Evolutionary conservation across 2,888 invertebrate genomes (phyloP).

Genomic region (Campoplex capitator): DNA sequence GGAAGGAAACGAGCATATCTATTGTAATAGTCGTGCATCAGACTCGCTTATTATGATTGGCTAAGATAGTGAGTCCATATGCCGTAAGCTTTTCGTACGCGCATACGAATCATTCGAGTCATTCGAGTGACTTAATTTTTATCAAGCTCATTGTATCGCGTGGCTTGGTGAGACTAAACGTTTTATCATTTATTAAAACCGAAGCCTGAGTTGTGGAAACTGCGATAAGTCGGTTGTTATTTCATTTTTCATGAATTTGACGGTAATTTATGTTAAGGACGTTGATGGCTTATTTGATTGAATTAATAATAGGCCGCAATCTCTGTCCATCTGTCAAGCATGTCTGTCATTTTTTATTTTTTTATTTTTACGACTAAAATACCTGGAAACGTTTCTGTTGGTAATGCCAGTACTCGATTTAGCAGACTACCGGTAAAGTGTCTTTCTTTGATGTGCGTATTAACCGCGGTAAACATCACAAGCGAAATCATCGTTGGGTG

Average conservation of each 20-base stretch:
- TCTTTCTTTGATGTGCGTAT: conserved; percentile 8
- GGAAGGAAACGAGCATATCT: conserved; percentile 76
- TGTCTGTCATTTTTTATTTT: no score
- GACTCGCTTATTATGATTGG: conserved; percentile 13
- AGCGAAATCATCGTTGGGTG: conserved; percentile 23
- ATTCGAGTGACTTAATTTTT: background rate
- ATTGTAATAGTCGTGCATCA: conserved; percentile 23
- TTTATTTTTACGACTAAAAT: background rate
- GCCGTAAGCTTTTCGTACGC: background rate
- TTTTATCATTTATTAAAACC: background rate
- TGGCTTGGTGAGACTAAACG: background rate
- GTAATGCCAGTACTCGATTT: background rate
- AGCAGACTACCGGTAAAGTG: conserved; percentile 9
- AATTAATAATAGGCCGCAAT: no score
- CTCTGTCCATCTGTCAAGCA: no score
- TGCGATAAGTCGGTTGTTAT: no score
- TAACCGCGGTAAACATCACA: conserved; percentile 53
- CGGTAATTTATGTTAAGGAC: no score
- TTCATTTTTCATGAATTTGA: no score
- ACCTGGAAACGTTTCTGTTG: background rate
- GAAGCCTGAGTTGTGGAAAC: background rate
- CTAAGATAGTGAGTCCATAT: background rate
- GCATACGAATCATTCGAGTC: background rate
- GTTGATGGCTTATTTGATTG: no score
- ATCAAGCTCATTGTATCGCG: background rate